phyloP scores from a whole-genome alignment of 2,113 vertebrate genomes.

The Mus spicilegus region DNA sequence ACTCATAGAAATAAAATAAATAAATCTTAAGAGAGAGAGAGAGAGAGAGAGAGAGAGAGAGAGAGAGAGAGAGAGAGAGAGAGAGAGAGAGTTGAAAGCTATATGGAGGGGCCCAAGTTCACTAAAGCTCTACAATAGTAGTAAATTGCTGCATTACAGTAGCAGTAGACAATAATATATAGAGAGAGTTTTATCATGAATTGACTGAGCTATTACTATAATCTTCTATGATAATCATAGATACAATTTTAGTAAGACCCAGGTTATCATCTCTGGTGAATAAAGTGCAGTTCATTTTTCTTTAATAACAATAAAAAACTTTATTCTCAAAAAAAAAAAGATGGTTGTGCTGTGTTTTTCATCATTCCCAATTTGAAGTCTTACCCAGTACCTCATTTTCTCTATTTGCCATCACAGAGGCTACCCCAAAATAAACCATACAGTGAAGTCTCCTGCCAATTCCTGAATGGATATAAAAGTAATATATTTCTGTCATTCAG shows the following conservation, averaged over 20 bases:
- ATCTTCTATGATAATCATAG: background rate
- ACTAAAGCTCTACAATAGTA: background rate
- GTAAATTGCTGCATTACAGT: background rate
- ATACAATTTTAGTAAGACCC: background rate
- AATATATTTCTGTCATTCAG: background rate
- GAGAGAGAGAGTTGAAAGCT: background rate
- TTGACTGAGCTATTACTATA: background rate
- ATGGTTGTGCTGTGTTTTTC: background rate
- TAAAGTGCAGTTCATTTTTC: background rate
- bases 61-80: background rate
- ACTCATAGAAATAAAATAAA: too few relatives aligned
- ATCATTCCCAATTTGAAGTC: background rate
- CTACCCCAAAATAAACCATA: background rate
- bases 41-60: too few relatives aligned
- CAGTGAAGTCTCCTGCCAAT: background rate
- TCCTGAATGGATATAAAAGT: background rate
- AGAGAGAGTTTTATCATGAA: background rate
- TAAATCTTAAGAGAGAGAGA: too few relatives aligned
- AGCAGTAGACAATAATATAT: background rate
- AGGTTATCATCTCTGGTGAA: conserved; percentile 20
- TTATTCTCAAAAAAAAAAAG: background rate
- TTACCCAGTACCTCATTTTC: background rate
- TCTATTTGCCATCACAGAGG: too few relatives aligned
- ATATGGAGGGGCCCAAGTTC: background rate
- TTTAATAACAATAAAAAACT: background rate